Percentiles rank a stretch among this genome's conserved stretches.
Evolutionary conservation across 2,113 vertebrate genomes (phyloP).

Genomic region (Accipiter cooperii): DNA sequence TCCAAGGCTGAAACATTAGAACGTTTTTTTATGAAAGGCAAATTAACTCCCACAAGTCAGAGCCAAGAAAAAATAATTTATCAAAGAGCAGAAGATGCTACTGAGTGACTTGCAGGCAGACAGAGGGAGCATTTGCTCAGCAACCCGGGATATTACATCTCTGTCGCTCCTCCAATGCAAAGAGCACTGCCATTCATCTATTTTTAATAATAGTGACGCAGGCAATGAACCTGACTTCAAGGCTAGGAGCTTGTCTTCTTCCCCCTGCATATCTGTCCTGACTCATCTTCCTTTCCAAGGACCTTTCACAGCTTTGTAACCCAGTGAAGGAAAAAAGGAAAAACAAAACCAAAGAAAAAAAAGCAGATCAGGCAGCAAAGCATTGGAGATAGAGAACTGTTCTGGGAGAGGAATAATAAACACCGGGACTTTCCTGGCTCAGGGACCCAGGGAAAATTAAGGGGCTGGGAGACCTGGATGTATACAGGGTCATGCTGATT

Average conservation of each 20-base stretch:
- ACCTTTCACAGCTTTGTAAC: neutral
- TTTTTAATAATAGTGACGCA: slow-evolving; percentile 59
- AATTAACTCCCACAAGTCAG: slow-evolving; percentile 40
- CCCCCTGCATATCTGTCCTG: neutral
- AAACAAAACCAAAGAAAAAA: neutral
- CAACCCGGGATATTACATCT: neutral
- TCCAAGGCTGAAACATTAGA: neutral
- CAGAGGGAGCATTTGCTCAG: slow-evolving; percentile 23
- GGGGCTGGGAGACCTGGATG: neutral
- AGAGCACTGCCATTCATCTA: slow-evolving; percentile 37
- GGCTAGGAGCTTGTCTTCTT: neutral
- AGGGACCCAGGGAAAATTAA: neutral
- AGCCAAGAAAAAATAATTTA: neutral
- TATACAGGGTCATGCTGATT: neutral
- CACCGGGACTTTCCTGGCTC: neutral
- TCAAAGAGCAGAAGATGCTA: slow-evolving; percentile 8
- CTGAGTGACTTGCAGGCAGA: neutral
- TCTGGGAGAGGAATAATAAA: neutral
- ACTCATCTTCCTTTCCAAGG: slow-evolving; percentile 10
- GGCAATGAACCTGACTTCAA: slow-evolving; percentile 33
- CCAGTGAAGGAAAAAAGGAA: neutral
- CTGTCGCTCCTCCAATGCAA: neutral
- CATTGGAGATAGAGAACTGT: neutral
- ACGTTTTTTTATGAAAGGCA: neutral
- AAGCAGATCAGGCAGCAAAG: neutral